Percentiles rank a stretch among this genome's conserved stretches.
These are phyloP conservation scores for Merluccius polli DNA, from an alignment of 2,797 vertebrate genomes.

Conservation along the genomic window DNA sequence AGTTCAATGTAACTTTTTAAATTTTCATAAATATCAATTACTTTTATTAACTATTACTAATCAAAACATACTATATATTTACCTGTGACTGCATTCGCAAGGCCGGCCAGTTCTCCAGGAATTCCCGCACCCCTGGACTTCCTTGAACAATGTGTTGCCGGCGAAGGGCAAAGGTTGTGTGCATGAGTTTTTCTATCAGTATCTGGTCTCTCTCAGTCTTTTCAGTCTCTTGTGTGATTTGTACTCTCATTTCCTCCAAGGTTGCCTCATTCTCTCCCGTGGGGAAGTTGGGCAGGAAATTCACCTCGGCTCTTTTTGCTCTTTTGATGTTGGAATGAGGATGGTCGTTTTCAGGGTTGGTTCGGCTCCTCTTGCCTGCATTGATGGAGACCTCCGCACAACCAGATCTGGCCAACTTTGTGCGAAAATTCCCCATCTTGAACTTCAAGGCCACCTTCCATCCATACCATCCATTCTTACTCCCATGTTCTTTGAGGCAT, in stretches of 20 bases:
- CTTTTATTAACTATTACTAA: too few species aligned
- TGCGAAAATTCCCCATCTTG: slow-evolving; percentile 1
- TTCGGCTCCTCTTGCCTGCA: slow-evolving; percentile 25
- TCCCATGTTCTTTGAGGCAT: slow-evolving; percentile 4
- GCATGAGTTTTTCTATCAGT: slow-evolving; percentile 2
- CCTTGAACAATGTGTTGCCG: background rate
- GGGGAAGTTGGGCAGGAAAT: slow-evolving; percentile 27
- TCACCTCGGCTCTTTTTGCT: slow-evolving; percentile 29
- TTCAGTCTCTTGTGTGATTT: slow-evolving; percentile 4
- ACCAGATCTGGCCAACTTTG: slow-evolving; percentile 37
- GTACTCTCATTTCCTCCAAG: slow-evolving; percentile 1
- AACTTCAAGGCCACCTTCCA: slow-evolving; percentile 4
- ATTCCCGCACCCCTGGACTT: background rate
- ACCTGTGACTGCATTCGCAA: slow-evolving; percentile 1
- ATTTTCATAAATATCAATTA: too few species aligned
- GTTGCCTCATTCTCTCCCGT: slow-evolving; percentile 3
- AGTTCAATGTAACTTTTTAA: too few species aligned
- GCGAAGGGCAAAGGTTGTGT: slow-evolving; percentile 7
- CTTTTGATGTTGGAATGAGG: slow-evolving; percentile 41
- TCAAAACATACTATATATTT: too few species aligned
- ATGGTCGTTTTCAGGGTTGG: slow-evolving; percentile 15
- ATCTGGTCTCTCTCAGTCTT: background rate
- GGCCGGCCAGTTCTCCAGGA: background rate
- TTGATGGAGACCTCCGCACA: slow-evolving; percentile 43
- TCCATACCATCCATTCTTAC: background rate